Evolutionary conservation across 2,797 vertebrate species (phyloP).

Genomic region (Anomalospiza imberbis): DNA sequence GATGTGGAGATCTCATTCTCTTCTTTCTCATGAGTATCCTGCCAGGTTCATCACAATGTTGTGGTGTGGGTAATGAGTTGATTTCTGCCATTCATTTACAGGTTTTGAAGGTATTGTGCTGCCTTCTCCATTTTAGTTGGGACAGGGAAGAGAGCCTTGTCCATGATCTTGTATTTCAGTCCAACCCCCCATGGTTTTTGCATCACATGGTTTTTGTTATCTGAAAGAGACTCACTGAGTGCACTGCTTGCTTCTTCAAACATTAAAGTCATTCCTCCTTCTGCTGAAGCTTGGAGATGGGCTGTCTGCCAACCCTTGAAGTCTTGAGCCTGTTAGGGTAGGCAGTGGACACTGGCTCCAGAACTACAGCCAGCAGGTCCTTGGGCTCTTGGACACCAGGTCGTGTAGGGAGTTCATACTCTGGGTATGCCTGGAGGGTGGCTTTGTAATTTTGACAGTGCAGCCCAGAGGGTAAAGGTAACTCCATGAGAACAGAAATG

Average conservation of each 20-base stretch:
- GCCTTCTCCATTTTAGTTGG: not conserved
- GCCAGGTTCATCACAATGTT: not conserved
- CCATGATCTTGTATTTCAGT: not conserved
- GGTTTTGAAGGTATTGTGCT: not conserved
- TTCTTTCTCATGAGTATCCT: not conserved
- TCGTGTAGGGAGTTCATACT: not conserved
- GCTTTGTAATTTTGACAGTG: not conserved
- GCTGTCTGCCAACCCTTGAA: not conserved
- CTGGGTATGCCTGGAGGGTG: not conserved
- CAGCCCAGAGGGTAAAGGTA: not conserved
- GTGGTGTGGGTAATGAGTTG: not conserved
- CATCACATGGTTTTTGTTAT: not conserved
- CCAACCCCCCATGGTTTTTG: not conserved
- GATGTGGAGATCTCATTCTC: not conserved
- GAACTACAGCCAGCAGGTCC: not conserved
- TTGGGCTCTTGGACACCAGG: not conserved
- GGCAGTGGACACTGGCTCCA: not conserved
- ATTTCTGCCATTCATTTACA: not conserved
- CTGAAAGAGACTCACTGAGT: not conserved
- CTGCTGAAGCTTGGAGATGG: not conserved
- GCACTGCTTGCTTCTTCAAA: not conserved
- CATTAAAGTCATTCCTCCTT: not conserved
- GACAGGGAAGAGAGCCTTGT: not conserved
- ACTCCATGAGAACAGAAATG: not conserved
- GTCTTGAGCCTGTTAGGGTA: not conserved